A percentile compares a stretch with the other conserved stretches of the same genome.
phyloP scores from a whole-genome alignment of 2,888 invertebrate genomes.

The Zeuzera pyrina region DNA sequence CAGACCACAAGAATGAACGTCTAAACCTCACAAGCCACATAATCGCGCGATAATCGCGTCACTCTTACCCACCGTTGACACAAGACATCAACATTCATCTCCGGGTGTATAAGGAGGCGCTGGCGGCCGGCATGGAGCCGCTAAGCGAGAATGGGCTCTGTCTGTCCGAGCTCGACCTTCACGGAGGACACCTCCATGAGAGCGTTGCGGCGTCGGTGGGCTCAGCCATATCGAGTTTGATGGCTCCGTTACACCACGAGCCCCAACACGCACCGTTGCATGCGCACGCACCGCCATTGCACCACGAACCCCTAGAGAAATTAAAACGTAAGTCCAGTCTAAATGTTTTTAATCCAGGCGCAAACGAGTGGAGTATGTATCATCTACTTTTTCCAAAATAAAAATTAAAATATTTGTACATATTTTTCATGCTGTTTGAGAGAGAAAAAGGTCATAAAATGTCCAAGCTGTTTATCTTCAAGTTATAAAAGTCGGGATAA shows the following conservation, averaged over 20 bases:
- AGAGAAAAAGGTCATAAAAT: too few species aligned
- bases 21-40: too few species aligned
- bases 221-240: constrained; percentile 70
- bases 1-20: background rate
- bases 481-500: too few species aligned
- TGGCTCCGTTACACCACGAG: constrained; percentile 70
- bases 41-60: constrained; percentile 1
- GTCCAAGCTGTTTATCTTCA: too few species aligned
- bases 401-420: too few species aligned
- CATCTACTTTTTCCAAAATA: too few species aligned
- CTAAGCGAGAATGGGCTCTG: constrained; percentile 80
- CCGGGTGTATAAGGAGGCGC: constrained; percentile 72
- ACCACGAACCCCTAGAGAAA: constrained; percentile 84
- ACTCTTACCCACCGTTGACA: constrained; percentile 2
- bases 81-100: constrained; percentile 66
- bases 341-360: too few species aligned
- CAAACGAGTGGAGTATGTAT: too few species aligned
- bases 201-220: constrained; percentile 68
- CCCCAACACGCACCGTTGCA: constrained; percentile 72
- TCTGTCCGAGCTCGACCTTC: constrained; percentile 79
- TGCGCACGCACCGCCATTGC: constrained; percentile 74
- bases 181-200: constrained; percentile 66
- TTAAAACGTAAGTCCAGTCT: constrained; percentile 84
- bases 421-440: too few species aligned
- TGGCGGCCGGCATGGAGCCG: constrained; percentile 79